Base-by-base conservation (phyloP, 2,888 invertebrate genomes). In the Norana najaformis region DNA sequence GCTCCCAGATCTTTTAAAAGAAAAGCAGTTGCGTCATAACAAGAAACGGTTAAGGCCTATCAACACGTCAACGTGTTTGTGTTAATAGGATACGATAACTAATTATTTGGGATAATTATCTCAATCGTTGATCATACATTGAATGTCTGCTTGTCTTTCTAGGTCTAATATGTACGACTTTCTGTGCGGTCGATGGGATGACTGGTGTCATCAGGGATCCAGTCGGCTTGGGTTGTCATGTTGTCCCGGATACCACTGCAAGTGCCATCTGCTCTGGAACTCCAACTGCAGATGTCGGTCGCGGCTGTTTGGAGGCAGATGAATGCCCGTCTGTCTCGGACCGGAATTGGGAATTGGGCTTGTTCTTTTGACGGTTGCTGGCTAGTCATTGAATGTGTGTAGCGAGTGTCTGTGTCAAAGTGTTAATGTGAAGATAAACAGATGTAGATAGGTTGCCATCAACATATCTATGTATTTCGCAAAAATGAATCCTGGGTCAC, bases 261-360 rank as follows among this genome's bases (percentile, higher is more conserved):
- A 89, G 69, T 89, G 89, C 20, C 89, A 89, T 47, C 53, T 89
- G 6, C 89, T 89, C 69, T 89, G 89, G 89, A 89, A 89, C 69
- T 89, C 89, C 30, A 89, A 89, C 89, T 89, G 89, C 89, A 89
- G 36, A 37, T 89, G 89, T 35, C 89, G 89, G 11, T 41, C 89
- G n/a, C 34, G 37, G n/a, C 89, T 89, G 47, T 89, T 89, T 18
- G 82, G 89, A 16, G 89, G 89, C 85, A 85, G 37, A 85, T 85
- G 85, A 85, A 85, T 18, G 85, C 20, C 16, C 23, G 23, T 47
- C 47, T 23, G 47, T 23, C 23, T 23, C 47, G 47, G 47, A 47
- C 47, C 23, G 4, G 4, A 23, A 47, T 47, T 47, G 6, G 23
- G 47, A 20, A 23, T 47, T n/a, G n/a, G n/a, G n/a, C n/a, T 47